phyloP scores from a whole-genome alignment of 2,888 invertebrate species.

The Eupeodes latifasciatus region DNA sequence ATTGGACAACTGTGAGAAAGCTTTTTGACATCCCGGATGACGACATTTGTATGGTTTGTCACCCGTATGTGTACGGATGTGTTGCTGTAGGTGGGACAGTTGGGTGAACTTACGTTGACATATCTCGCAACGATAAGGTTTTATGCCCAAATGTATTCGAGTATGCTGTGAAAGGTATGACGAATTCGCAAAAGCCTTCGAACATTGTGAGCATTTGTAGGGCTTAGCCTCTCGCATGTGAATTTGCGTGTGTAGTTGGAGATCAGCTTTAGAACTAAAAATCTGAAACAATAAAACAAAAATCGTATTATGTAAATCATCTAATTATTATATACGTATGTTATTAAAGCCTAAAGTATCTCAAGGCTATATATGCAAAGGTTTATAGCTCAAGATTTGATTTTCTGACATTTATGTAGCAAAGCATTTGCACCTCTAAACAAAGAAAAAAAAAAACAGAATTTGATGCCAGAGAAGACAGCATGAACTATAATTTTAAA shows the following conservation, averaged over 20 bases:
- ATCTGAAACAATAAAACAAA: slow-evolving; percentile 89
- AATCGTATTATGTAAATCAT: slow-evolving; percentile 20
- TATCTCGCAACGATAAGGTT: slow-evolving; percentile 99
- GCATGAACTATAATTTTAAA: no score
- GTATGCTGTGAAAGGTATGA: slow-evolving; percentile 99
- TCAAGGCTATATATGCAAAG: slow-evolving; percentile 3
- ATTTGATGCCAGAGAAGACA: no score
- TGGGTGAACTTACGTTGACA: slow-evolving; percentile 99
- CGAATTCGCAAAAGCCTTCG: slow-evolving; percentile 99
- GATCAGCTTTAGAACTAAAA: slow-evolving; percentile 98
- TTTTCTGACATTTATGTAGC: no score
- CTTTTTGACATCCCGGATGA: slow-evolving; percentile 98
- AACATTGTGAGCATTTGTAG: slow-evolving; percentile 99
- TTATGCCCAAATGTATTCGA: slow-evolving; percentile 99
- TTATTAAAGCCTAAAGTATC: no score
- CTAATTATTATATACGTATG: no score
- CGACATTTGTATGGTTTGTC: slow-evolving; percentile 99
- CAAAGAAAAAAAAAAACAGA: no score
- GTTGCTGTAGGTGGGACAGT: slow-evolving; percentile 99
- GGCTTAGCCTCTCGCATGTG: slow-evolving; percentile 99
- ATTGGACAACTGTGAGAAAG: slow-evolving; percentile 99
- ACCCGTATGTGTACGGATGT: slow-evolving; percentile 99
- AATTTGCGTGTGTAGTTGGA: slow-evolving; percentile 98
- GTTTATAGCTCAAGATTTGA: not conserved
- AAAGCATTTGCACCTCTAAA: no score